phyloP scores from a whole-genome alignment of 2,888 invertebrate genomes.

The Corythucha ciliata region DNA sequence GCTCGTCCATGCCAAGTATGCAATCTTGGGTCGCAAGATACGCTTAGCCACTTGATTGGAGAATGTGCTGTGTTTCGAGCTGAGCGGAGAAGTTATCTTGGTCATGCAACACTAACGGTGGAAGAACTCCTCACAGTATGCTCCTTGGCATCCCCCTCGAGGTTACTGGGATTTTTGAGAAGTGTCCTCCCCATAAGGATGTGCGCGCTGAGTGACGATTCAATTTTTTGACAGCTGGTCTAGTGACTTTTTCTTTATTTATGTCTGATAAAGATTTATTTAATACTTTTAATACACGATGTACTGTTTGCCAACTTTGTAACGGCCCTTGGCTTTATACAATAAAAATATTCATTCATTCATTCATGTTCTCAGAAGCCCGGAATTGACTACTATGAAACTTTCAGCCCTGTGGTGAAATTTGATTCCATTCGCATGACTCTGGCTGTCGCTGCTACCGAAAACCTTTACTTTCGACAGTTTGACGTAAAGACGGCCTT shows the following conservation, averaged over 20 bases:
- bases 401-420: conserved; percentile 35
- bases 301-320: too few relatives aligned
- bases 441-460: conserved; percentile 33
- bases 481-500: conserved; percentile 39
- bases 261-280: too few relatives aligned
- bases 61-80: conserved; percentile 5
- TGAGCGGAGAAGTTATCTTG: conserved; percentile 1
- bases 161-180: neutral
- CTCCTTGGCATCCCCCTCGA: neutral
- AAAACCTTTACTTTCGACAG: conserved; percentile 32
- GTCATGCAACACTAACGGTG: neutral
- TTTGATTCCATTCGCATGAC: conserved; percentile 34
- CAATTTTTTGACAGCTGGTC: too few relatives aligned
- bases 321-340: too few relatives aligned
- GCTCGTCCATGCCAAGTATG: conserved; percentile 5
- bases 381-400: conserved; percentile 16
- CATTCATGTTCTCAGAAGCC: too few relatives aligned
- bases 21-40: conserved; percentile 5
- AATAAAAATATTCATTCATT: too few relatives aligned
- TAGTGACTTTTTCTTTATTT: too few relatives aligned
- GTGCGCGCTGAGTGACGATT: too few relatives aligned
- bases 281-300: too few relatives aligned
- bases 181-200: neutral
- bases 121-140: neutral
- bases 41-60: neutral